Conservation (phyloP, 2,888 invertebrate genomes). For the Leptopilina myrica region DNA sequence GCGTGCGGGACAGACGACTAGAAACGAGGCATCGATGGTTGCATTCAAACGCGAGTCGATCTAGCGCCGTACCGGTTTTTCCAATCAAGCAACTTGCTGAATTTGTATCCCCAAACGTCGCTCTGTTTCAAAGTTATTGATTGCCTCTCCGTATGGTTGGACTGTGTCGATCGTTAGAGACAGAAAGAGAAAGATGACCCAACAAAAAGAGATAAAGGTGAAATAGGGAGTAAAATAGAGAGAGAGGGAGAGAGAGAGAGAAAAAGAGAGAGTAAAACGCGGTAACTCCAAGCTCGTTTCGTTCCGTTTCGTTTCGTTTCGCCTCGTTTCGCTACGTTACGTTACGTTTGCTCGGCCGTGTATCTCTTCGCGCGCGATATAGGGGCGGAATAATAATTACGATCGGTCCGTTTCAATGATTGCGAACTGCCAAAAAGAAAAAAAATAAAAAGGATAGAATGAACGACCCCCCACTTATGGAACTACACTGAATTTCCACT, state of each 20-base stretch:
- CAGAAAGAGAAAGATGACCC: conserved; percentile 35
- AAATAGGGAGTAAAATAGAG: conserved; percentile 18
- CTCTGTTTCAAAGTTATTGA: conserved; percentile 71
- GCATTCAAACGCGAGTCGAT: conserved; percentile 59
- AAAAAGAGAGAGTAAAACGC: conserved; percentile 51
- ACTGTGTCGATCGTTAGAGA: conserved; percentile 51
- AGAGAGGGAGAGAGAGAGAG: conserved; percentile 14
- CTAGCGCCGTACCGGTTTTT: conserved; percentile 59
- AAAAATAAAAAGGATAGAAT: conserved; percentile 2
- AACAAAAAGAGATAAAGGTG: conserved; percentile 41
- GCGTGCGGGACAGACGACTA: conserved; percentile 43
- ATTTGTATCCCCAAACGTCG: conserved; percentile 69
- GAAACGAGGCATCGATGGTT: conserved; percentile 34
- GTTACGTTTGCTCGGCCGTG: conserved; percentile 73
- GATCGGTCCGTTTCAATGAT: conserved; percentile 63
- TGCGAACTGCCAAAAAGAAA: conserved; percentile 58
- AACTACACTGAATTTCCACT: neutral
- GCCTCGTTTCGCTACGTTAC: conserved; percentile 74
- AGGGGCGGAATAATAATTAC: conserved; percentile 68
- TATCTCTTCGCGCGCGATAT: conserved; percentile 72
- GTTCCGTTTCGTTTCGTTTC: conserved; percentile 69
- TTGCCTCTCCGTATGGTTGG: conserved; percentile 59
- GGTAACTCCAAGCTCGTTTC: conserved; percentile 55
- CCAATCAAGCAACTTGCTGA: conserved; percentile 69
- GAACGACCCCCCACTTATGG: neutral